Base-by-base conservation (phyloP, 2,113 vertebrate species). In the Coracopsis vasa region DNA sequence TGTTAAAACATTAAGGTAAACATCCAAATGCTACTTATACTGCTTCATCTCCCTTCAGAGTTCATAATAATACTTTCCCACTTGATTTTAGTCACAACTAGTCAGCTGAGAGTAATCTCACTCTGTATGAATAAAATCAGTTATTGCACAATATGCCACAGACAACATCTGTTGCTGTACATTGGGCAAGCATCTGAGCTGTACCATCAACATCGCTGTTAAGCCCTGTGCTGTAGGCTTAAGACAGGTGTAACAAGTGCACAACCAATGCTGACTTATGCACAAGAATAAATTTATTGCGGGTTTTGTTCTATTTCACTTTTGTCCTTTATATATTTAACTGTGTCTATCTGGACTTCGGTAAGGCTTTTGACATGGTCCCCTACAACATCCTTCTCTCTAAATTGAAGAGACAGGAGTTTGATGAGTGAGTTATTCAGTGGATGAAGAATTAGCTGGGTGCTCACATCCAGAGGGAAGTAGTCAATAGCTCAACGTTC, bases 111-210 rank as follows among this genome's bases (percentile, higher is more conserved):
- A 37, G 54, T 60, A 47, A 41, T 45, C 23, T 70, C 5, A 17
- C 31, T 42, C 45, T 29, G 48, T 13, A 50, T 31, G 41, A 86
- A 54, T 37, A n/a, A 92, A 64, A 25, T 35, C 72, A 54, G 58
- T 28, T 73, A 45, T 11, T 65, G 60, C 60, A 64, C 47, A 86
- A 3, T 28, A 53, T 5, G 19, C 23, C 69, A 48, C 70, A 80
- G 84, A 41, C 5, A 44, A 86, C 80, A 77, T 27, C 87, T 95
- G 74, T 90, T 91, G 78, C 91, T 88, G 73, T 25, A 74, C 92
- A 20, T 2, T 15, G 65, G 64, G 69, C 28, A 45, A 66, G 66
- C 3, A 12, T 13, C 4, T 66, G 65, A 4, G 18, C 67, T 65
- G 33, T 29, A 65, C 35, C n/a, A 54, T 47, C 47, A 64, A 35